Base-by-base conservation (phyloP, 1,140 invertebrate genomes). In the Andricus grossulariae region DNA sequence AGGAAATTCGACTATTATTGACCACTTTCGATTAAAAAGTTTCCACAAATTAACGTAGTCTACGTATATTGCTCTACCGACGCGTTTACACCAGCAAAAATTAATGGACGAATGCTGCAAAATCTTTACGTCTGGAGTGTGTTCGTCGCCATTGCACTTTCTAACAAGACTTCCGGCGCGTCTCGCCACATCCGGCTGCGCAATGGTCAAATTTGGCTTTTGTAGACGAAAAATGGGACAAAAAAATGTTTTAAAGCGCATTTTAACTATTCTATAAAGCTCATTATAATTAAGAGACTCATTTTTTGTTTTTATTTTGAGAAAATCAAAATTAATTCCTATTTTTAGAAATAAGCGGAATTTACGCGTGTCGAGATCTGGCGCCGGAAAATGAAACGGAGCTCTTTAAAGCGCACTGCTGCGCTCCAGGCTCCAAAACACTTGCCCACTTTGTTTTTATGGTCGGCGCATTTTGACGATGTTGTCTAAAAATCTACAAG, bases 231-330 rank as follows among this genome's bases (percentile, higher is more conserved):
- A 45, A 66, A 39, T 39, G 39, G 4, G 6, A 3, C 6, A 39
- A n/a, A 79, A 16, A 11, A 45, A 45, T 87, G 39, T 71, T 66
- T 51, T 1, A 39, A 45, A 11, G 0, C 8, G 39, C 39, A 45
- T 45, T 10, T 45, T 45, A 8, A 45, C 39, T 11, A 45, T 45
- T 45, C 10, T 1, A 45, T 45, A 45, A 45, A 45, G 39, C 10
- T 45, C 10, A 45, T 0, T 45, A 32, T 32, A 45, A 45, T 45
- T 45, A 45, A 2, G 39, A 45, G 10, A 45, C 10, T 45, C 7
- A 10, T 11, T 45, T 10, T 10, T 45, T 8, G 39, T 10, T 45
- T 45, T 45, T 45, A 11, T 45, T 45, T 45, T 45, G 39, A 8
- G 39, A 11, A 45, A 45, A 45, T 45, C 10, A 11, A 10, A 32